Percentiles rank a stretch among this genome's conserved stretches.
phyloP scores from a whole-genome alignment of 2,113 vertebrate species.

The Brachyhypopomus occidentalis region DNA sequence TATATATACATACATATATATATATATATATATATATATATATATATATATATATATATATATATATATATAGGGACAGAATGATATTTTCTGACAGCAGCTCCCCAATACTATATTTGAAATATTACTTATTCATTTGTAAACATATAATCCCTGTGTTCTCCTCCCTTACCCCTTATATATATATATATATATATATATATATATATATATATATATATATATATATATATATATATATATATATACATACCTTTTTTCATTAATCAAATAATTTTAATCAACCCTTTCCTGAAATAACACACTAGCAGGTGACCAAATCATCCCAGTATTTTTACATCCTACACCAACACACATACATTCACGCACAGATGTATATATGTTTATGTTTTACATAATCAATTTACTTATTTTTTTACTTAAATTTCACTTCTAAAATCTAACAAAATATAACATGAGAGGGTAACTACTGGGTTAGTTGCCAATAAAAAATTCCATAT shows the following conservation, averaged over 20 bases:
- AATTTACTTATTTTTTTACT: background rate
- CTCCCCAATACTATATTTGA: background rate
- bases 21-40: no score
- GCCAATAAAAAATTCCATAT: background rate
- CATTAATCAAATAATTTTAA: conserved; percentile 73
- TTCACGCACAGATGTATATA: no score
- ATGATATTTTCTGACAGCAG: background rate
- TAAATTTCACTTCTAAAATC: background rate
- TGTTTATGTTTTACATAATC: background rate
- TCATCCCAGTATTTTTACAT: conserved; percentile 35
- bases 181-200: background rate
- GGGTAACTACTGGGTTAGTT: background rate
- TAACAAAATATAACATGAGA: background rate
- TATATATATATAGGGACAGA: conserved; percentile 4
- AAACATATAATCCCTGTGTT: background rate
- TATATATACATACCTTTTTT: conserved; percentile 50
- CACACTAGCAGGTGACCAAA: conserved; percentile 64
- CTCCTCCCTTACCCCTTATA: background rate
- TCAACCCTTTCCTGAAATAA: conserved; percentile 71
- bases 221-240: no score
- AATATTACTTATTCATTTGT: conserved; percentile 18
- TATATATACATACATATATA: no score
- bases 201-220: no score
- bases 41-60: background rate
- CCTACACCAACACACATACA: no score